Base-by-base conservation (phyloP, 2,797 vertebrate genomes). In the Pseudochromis fuscus region DNA sequence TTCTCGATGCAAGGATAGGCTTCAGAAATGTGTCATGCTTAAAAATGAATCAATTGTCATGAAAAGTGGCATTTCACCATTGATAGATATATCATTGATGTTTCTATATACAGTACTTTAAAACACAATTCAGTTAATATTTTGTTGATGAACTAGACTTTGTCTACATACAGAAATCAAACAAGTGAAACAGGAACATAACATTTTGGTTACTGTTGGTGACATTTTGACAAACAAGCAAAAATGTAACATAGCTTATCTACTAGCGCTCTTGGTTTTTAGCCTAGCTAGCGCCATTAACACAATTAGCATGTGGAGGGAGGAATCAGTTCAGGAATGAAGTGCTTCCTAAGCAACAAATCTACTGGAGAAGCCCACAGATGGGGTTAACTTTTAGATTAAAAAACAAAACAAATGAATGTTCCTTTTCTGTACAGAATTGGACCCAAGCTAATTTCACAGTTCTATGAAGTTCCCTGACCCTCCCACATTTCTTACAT, bases 391-490 rank as follows among this genome's bases (percentile, higher is more conserved):
- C 94, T 93, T 93, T 94, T 93, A 89, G 91, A 74, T 74, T 62
- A 5, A 28, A 77, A 56, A 69, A 81, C 40, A 68, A 42, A 10
- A 37, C 92, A 81, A 95, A 95, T 95, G 93, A 96, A 96, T 95
- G 96, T 96, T 94, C 96, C 87, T 91, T 96, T 97, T 97, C 96
- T 96, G 94, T 96, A 96, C 95, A 96, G 95, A 98, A 97, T 97
- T 99, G 98, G 97, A 99, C 97, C 97, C 96, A 96, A 95, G 94
- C 95, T 93, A 95, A 95, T 96, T 98, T 99, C 97, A 99, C 97
- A 99, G 98, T 99, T 98, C 96, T 94, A 93, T 96, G 95, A 97
- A 95, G 95, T 91, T 96, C 96, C 96, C 96, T 96, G 96, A 96
- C 96, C 96, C 96, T 95, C 96, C 95, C 90, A 91, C 95, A 88